phyloP scores from a whole-genome alignment of 2,113 vertebrate genomes.

The Plotosus lineatus region DNA sequence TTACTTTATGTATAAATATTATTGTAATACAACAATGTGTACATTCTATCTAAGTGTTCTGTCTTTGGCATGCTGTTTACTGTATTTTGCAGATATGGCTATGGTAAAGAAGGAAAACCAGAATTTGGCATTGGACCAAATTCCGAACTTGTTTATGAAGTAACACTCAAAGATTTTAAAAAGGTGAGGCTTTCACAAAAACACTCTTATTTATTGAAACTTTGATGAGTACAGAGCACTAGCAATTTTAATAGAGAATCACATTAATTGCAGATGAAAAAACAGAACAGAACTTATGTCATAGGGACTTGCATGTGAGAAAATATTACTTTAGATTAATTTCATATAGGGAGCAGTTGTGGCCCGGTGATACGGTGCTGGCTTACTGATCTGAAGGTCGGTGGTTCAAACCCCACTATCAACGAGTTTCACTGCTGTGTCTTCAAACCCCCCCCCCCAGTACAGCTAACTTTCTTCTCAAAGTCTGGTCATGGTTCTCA shows the following conservation, averaged over 20 bases:
- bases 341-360: too few species aligned
- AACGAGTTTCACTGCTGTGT: too few species aligned
- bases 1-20: too few species aligned
- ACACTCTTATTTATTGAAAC: background rate
- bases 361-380: too few species aligned
- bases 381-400: too few species aligned
- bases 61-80: background rate
- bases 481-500: too few species aligned
- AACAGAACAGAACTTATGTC: background rate
- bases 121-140: slow-evolving; percentile 84
- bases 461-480: too few species aligned
- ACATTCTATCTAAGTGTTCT: background rate
- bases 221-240: background rate
- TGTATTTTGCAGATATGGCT: slow-evolving; percentile 81
- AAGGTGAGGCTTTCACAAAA: slow-evolving; percentile 76
- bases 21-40: background rate
- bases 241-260: background rate
- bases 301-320: background rate
- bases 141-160: slow-evolving; percentile 84
- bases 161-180: slow-evolving; percentile 89
- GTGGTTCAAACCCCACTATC: too few species aligned
- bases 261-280: background rate
- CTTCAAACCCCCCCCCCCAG: too few species aligned
- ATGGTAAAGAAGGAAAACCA: slow-evolving; percentile 84
- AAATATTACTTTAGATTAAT: background rate